These are phyloP conservation scores for Sepioteuthis lessoniana DNA, from an alignment of 2,888 invertebrate species.

Conservation along the genomic window DNA sequence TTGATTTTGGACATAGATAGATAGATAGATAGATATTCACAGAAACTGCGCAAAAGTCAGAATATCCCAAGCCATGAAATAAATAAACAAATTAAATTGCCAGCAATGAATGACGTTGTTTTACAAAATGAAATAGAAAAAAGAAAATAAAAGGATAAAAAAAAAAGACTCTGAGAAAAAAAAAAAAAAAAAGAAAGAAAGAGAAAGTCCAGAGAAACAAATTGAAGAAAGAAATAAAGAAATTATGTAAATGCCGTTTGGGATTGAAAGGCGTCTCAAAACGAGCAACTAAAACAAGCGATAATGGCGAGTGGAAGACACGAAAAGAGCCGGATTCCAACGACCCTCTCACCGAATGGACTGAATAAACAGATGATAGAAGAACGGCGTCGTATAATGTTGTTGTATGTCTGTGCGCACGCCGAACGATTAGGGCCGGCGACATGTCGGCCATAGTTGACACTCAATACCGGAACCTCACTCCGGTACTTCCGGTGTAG, in stretches of 20 bases:
- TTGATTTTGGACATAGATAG: not conserved
- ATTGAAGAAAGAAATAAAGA: fast-evolving
- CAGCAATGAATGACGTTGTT: not conserved
- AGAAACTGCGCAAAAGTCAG: not conserved
- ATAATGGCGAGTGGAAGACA: not conserved
- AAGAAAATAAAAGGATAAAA: not conserved
- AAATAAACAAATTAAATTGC: no score
- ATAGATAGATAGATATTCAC: not conserved
- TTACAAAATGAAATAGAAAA: not conserved
- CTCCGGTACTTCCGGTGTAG: not conserved
- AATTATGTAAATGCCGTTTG: no score
- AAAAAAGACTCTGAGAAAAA: no score
- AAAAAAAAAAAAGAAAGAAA: not conserved
- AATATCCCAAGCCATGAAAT: not conserved
- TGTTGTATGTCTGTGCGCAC: not conserved
- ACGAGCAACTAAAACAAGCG: not conserved
- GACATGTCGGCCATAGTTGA: slow-evolving; percentile 33
- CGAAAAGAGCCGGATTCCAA: not conserved
- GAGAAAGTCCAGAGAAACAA: fast-evolving
- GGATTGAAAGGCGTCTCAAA: not conserved
- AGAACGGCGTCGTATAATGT: not conserved
- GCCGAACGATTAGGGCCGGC: not conserved
- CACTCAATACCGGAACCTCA: slow-evolving; percentile 33
- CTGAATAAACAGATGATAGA: not conserved
- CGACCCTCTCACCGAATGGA: not conserved